A percentile compares a stretch with the other conserved stretches of the same genome.
phyloP scores from a whole-genome alignment of 2,113 vertebrate genomes.

The Corythornis cristatus region DNA sequence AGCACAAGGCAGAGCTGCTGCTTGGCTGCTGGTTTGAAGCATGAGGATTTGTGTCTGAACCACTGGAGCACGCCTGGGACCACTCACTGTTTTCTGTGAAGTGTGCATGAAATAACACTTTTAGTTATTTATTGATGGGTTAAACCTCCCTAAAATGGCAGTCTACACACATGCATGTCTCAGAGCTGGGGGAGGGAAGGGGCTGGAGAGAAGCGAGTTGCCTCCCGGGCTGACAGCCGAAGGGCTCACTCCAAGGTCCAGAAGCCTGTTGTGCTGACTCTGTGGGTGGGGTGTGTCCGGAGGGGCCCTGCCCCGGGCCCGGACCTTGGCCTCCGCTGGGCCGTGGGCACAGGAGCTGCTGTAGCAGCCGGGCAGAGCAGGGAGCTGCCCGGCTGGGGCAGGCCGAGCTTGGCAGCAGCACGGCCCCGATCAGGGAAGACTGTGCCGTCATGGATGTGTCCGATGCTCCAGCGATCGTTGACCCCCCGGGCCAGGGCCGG shows the following conservation, averaged over 20 bases:
- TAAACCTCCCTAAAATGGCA: background rate
- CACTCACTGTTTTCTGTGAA: background rate
- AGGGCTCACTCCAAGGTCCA: slow-evolving; percentile 31
- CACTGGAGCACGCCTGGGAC: background rate
- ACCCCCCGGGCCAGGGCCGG: background rate
- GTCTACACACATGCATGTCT: background rate
- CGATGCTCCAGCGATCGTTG: background rate
- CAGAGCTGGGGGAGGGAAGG: background rate
- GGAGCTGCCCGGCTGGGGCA: background rate
- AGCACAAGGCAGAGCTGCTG: background rate
- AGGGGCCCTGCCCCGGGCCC: background rate
- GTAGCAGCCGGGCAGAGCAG: background rate
- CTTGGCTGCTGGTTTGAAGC: background rate
- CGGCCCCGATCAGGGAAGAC: accelerated
- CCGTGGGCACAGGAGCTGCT: background rate
- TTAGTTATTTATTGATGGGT: background rate
- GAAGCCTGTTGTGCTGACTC: background rate
- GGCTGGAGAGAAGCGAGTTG: background rate
- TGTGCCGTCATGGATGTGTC: no score
- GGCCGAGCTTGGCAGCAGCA: background rate
- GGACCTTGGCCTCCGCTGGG: slow-evolving; percentile 27
- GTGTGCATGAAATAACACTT: background rate
- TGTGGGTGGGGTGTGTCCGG: background rate
- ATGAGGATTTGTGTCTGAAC: background rate
- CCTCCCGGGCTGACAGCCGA: background rate